phyloP scores from a whole-genome alignment of 2,797 vertebrate genomes.

The Clarias pachynema region DNA sequence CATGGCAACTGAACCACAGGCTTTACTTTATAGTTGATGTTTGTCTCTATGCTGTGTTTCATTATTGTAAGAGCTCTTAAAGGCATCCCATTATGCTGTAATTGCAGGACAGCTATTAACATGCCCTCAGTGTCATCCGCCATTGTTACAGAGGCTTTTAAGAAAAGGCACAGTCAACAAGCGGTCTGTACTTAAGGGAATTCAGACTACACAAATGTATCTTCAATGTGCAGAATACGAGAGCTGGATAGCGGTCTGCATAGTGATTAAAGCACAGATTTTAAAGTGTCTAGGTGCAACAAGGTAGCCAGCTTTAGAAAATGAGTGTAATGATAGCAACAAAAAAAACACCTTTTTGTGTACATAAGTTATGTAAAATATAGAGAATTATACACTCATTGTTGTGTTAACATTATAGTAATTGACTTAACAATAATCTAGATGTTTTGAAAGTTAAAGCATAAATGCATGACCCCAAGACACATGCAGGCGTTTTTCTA shows the following conservation, averaged over 20 bases:
- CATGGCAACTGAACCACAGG: conserved; percentile 57
- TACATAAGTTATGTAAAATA: neutral
- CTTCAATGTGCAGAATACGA: neutral
- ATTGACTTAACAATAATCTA: neutral
- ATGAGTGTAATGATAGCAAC: neutral
- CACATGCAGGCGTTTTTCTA: neutral
- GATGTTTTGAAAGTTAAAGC: neutral
- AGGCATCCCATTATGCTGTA: conserved; percentile 31
- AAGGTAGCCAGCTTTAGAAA: neutral
- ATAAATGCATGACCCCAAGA: neutral
- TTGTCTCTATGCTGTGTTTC: conserved; percentile 35
- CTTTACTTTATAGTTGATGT: conserved; percentile 42
- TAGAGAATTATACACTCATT: neutral
- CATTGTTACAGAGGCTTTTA: conserved; percentile 34
- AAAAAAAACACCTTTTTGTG: neutral
- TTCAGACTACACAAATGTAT: conserved; percentile 18
- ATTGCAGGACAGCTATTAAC: conserved; percentile 32
- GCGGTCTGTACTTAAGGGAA: neutral
- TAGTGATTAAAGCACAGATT: conserved; percentile 13
- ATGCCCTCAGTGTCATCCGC: conserved; percentile 23
- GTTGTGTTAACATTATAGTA: neutral
- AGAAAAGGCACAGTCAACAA: conserved; percentile 24
- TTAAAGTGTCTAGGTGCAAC: neutral
- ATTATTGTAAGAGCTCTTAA: conserved; percentile 38
- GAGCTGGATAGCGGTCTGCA: neutral